These are phyloP conservation scores for Hemibagrus wyckioides DNA, from an alignment of 2,113 vertebrate species.

Conservation along the genomic window DNA sequence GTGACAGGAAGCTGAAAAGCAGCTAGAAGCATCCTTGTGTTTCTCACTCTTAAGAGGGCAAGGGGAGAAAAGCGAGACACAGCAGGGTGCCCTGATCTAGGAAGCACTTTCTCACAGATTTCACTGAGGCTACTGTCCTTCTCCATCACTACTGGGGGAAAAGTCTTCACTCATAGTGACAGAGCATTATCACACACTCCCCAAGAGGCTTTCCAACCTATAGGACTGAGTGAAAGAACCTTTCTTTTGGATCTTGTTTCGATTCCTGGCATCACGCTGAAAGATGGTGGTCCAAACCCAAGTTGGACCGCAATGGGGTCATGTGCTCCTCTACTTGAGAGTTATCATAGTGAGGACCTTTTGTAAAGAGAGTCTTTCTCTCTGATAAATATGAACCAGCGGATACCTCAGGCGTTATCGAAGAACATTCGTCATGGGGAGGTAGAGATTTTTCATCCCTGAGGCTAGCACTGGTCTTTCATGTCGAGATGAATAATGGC, in stretches of 20 bases:
- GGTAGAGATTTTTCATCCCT: conserved; percentile 72
- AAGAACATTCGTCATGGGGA: conserved; percentile 68
- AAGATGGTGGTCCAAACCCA: background rate
- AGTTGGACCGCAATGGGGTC: conserved; percentile 2
- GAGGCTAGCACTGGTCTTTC: conserved; percentile 66
- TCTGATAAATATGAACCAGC: conserved; percentile 47
- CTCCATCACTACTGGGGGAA: background rate
- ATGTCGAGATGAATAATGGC: conserved; percentile 70
- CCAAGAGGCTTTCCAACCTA: background rate
- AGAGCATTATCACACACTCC: conserved; percentile 3
- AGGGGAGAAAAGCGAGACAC: background rate
- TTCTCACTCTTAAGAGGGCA: background rate
- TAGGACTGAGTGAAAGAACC: background rate
- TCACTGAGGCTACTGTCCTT: background rate
- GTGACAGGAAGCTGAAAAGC: background rate
- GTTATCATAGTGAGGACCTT: background rate
- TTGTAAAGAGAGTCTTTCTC: conserved; percentile 4
- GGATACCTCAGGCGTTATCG: conserved; percentile 57
- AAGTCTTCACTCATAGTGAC: background rate
- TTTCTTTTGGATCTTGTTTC: background rate
- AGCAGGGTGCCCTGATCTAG: background rate
- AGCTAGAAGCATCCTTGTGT: background rate
- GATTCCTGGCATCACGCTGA: background rate
- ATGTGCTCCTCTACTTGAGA: background rate
- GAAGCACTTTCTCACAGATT: background rate